Evolutionary conservation across 2,888 invertebrate species (phyloP), one percentile per base, ranked within the genome.

Genomic region (Thera britannica): DNA sequence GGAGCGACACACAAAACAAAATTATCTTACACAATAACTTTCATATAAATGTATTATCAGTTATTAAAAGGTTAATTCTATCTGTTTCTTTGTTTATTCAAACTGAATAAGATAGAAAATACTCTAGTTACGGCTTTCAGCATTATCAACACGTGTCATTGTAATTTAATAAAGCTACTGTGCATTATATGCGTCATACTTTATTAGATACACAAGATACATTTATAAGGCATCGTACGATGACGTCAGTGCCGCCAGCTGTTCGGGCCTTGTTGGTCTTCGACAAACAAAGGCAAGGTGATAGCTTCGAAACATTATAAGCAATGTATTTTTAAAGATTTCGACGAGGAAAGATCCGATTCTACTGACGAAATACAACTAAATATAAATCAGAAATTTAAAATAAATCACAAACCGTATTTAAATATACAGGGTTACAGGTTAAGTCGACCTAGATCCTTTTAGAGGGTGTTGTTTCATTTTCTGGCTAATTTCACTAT

Each of bases 141-240:
- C 58, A 48, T 11, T 48, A 46, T 44, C 6, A 11, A 60, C 60
- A 66, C 60, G 51, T 66, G 56, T 51, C 56, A 61, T 23, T 44
- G 65, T 60, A 65, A 60, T 12, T 60, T 11, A 23, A 65, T 60
- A 38, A 48, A 3, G 12, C 2, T 49, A 34, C n/a, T 12, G 8
- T 56, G 51, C 49, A 51, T 6, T 55, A 35, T n/a, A 58, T 60
- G 65, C 60, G 60, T 65, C 59, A 65, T 65, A 44, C n/a, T 35
- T 6, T 51, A 11, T 51, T 51, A 0, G 23, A 23, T 23, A 23
- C 23, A 23, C 23, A 23, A 38, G 9, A 23, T 49, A 38, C 8
- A 52, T 52, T 34, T 48, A 46, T 62, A 65, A 49, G 55, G 12
- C 23, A 7, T 54, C 51, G 23, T 41, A 2, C 12, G 6, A 12